Percentiles rank a stretch among this genome's conserved stretches.
These are phyloP conservation scores for Chanos chanos DNA, from an alignment of 2,797 vertebrate species.

Conservation along the genomic window DNA sequence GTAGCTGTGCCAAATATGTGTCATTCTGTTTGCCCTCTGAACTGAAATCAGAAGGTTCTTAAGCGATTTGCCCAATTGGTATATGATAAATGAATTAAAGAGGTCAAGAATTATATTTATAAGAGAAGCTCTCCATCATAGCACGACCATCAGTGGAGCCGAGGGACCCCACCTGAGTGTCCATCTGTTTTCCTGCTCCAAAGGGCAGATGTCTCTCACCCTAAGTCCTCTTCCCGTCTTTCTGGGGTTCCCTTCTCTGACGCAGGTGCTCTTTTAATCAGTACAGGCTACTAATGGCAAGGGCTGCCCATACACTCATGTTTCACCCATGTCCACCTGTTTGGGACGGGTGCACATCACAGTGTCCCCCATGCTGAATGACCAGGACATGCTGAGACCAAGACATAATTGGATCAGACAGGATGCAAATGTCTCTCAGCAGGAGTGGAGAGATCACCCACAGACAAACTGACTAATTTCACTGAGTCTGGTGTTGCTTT, in stretches of 20 bases:
- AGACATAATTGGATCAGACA: slow-evolving; percentile 62
- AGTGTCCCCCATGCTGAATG: slow-evolving; percentile 28
- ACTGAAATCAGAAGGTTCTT: no score
- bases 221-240: slow-evolving; percentile 56
- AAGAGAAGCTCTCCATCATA: slow-evolving; percentile 34
- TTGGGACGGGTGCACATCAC: slow-evolving; percentile 35
- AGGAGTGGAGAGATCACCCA: slow-evolving; percentile 35
- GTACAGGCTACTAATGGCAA: slow-evolving; percentile 44
- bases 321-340: slow-evolving; percentile 28
- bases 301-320: slow-evolving; percentile 38
- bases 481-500: no score
- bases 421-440: slow-evolving; percentile 56
- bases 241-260: slow-evolving; percentile 52
- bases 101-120: slow-evolving; percentile 1
- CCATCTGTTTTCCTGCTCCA: slow-evolving; percentile 67
- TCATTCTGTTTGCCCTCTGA: no score
- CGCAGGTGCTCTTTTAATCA: slow-evolving; percentile 67
- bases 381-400: slow-evolving; percentile 45
- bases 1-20: no score
- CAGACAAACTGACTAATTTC: no score
- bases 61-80: no score
- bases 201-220: slow-evolving; percentile 71
- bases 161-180: slow-evolving; percentile 52
- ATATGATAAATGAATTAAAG: no score
- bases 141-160: slow-evolving; percentile 52